Evolutionary conservation across 1,140 invertebrate genomes (phyloP), one percentile per base, ranked within the genome.

Genomic region (Aphidius gifuensis): DNA sequence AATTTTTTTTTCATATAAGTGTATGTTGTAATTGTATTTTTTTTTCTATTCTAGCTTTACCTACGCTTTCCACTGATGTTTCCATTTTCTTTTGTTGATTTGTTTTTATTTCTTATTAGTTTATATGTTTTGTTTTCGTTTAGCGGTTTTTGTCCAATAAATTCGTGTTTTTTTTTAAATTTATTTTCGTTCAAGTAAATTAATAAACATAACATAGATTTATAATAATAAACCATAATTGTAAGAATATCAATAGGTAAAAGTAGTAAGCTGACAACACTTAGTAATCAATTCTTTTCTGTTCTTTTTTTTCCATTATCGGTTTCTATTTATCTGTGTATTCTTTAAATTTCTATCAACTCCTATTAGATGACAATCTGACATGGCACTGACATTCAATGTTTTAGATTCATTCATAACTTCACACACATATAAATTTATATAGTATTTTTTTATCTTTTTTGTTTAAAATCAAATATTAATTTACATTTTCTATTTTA

Each of bases 211-310:
- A 76, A 74, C 70, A 75, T 73, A 76, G 62, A 73, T 72, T 71
- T 64, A 64, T 66, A 62, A 68, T 66, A 65, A 64, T 64, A 64
- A 69, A 70, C 74, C 60, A 61, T 74, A 69, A 70, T 72, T 21
- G 66, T 67, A 66, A 68, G 67, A 64, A 68, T 76, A 76, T 73
- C 77, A 75, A 73, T 76, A 75, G 72, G 66, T 72, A 76, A 67
- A 74, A 75, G 66, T 77, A 77, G 65, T 79, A 77, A 76, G 70
- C 73, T 79, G 77, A 74, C 74, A 79, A 76, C 77, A 75, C 68
- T 78, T 78, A 78, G 71, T 74, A 78, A 79, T 73, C 76, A 75
- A 72, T 70, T 73, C 67, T 16, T 16, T 16, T 16, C 16, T 16
- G 16, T 16, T 16, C 71, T 70, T 68, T 71, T 66, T 66, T 66